Evolutionary conservation across 1,140 invertebrate genomes (phyloP), one percentile per base, ranked within the genome.

Genomic region (Aphidius ervi): DNA sequence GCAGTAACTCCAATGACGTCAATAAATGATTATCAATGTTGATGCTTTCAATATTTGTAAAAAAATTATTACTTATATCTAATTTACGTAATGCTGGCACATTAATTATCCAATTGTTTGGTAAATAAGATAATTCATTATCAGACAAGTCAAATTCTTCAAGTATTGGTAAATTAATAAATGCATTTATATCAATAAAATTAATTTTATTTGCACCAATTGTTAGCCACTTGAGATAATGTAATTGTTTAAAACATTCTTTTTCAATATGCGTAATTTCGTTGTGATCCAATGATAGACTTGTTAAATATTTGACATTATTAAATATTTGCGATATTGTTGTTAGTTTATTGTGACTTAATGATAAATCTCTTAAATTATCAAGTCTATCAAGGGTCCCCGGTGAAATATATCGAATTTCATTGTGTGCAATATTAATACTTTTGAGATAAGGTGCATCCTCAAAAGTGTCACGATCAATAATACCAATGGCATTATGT

Each of bases 61-160:
- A 75, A 16, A 56, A 63, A 63, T 77, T 77, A 31, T 64, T 66
- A 1, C 72, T 65, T 1, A 76, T 65, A 56, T 76, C 71, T 5
- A 77, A 46, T 4, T 67, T 63, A 2, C 57, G 65, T 0, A 77
- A 45, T 58, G 58, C 68, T 31, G 23, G 23, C 9, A 57, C 56
- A 65, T 41, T 68, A 63, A 37, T 65, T 10, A 73, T 65, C 71
- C 70, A 76, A 42, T 65, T 61, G 0, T n/a, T 8, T 0, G 71
- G 69, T 9, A 78, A 58, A 40, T 70, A 65, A n/a, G 58, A 52
- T 10, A 79, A 53, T 31, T 58, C 59, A 50, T 79, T 79, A 47
- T 69, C 56, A 0, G 77, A 77, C 0, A 79, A 63, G 40, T 79
- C 76, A 6, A 79, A 43, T 20, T 70, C 67, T 23, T 65, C 63